Conservation (phyloP, 2,797 vertebrate species). For the Columba guinea region DNA sequence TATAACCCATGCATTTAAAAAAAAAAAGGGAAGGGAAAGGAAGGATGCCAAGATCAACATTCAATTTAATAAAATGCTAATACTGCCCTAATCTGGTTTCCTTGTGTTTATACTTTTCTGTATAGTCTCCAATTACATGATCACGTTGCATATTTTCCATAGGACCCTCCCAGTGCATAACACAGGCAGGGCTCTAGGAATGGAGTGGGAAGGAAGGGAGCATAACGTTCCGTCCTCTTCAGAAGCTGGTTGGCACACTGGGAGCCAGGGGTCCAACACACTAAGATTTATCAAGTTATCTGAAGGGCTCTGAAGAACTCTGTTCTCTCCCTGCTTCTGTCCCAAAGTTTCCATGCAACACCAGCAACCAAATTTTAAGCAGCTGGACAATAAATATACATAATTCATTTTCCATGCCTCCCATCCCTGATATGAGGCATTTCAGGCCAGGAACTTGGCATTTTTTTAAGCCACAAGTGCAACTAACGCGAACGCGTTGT, state of each 20-base stretch:
- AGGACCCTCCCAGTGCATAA: not conserved
- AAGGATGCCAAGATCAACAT: not conserved
- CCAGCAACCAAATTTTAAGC: not conserved
- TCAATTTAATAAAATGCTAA: not conserved
- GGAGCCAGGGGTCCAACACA: not conserved
- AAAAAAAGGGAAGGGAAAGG: accelerated
- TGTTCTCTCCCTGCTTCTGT: not conserved
- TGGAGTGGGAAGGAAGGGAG: not conserved
- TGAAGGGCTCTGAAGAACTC: not conserved
- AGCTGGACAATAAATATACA: not conserved
- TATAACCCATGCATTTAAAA: not conserved
- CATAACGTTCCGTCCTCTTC: not conserved
- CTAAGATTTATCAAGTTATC: not conserved
- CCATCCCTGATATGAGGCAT: not conserved
- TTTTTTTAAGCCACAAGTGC: not conserved
- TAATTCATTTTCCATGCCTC: not conserved
- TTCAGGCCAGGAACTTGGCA: not conserved
- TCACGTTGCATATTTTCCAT: not conserved
- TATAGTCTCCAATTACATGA: not conserved
- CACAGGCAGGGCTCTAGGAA: conserved; percentile 4
- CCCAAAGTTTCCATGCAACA: not conserved
- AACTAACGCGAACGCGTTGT: not conserved
- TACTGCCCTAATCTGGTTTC: not conserved
- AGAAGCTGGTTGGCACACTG: not conserved
- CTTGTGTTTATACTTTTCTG: not conserved